These are phyloP conservation scores for Nesospiza acunhae DNA, from an alignment of 2,113 vertebrate genomes.

Conservation along the genomic window DNA sequence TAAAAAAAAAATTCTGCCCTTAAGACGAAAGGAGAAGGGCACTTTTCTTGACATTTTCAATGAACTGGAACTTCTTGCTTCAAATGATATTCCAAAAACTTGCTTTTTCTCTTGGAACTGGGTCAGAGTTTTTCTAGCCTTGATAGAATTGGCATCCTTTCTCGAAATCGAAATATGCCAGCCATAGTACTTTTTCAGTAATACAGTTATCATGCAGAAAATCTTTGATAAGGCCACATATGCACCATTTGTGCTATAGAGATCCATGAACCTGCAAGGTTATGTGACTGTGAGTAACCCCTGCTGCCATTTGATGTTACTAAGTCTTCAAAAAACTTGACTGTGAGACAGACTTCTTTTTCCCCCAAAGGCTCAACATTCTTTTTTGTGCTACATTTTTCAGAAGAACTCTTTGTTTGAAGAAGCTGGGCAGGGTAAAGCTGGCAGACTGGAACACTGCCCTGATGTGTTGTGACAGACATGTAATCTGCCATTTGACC, in stretches of 20 bases:
- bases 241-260: not conserved
- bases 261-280: slow-evolving; percentile 22
- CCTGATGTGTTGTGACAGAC: slow-evolving; percentile 72
- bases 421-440: slow-evolving; percentile 68
- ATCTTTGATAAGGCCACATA: slow-evolving; percentile 38
- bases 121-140: slow-evolving; percentile 65
- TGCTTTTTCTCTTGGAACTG: slow-evolving; percentile 62
- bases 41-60: slow-evolving; percentile 30
- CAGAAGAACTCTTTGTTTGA: slow-evolving; percentile 61
- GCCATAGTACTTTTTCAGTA: slow-evolving; percentile 60
- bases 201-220: slow-evolving; percentile 45
- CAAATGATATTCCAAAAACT: slow-evolving; percentile 38
- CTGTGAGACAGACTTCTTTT: slow-evolving; percentile 51
- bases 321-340: slow-evolving; percentile 43
- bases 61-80: slow-evolving; percentile 50
- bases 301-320: slow-evolving; percentile 43
- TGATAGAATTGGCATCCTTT: slow-evolving; percentile 61
- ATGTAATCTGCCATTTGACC: slow-evolving; percentile 70
- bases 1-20: slow-evolving; percentile 28
- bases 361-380: slow-evolving; percentile 53
- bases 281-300: slow-evolving; percentile 29
- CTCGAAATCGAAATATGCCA: slow-evolving; percentile 50
- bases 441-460: slow-evolving; percentile 71
- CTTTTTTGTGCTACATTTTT: slow-evolving; percentile 51
- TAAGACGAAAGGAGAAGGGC: slow-evolving; percentile 28